These are phyloP conservation scores for Nymphalis c-album DNA, from an alignment of 2,888 invertebrate species.

Conservation along the genomic window DNA sequence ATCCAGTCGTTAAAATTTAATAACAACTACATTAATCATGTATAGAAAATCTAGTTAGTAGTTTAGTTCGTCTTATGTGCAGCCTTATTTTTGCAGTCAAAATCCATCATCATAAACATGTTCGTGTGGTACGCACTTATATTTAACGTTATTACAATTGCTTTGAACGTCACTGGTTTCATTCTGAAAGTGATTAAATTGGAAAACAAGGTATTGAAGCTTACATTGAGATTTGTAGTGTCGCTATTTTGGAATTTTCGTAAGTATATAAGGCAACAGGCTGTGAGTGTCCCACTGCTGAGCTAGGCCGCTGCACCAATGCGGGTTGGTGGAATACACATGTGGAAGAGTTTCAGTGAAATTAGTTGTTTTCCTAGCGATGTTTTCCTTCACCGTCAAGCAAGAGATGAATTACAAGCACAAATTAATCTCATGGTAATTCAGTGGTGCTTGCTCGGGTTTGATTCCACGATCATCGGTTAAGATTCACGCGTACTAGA, in stretches of 20 bases:
- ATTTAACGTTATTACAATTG: conserved; percentile 40
- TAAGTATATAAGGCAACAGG: conserved; percentile 37
- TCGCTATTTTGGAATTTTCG: conserved; percentile 44
- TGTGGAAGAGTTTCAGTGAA: not conserved
- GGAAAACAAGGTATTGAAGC: conserved; percentile 17
- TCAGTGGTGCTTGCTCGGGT: too few relatives aligned
- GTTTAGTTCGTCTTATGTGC: not conserved
- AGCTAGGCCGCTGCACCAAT: too few relatives aligned
- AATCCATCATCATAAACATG: conserved; percentile 39
- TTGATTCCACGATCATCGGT: too few relatives aligned
- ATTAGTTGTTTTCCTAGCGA: not conserved
- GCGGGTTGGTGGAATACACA: too few relatives aligned
- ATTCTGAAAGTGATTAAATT: conserved; percentile 5
- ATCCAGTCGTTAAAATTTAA: too few relatives aligned
- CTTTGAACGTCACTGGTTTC: conserved; percentile 10
- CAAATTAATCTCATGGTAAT: too few relatives aligned
- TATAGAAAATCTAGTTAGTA: too few relatives aligned
- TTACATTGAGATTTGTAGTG: conserved; percentile 25
- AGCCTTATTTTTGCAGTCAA: conserved; percentile 42
- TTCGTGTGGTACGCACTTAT: conserved; percentile 48
- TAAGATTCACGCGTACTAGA: too few relatives aligned
- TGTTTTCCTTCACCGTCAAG: too few relatives aligned
- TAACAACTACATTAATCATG: too few relatives aligned
- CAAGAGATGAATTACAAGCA: too few relatives aligned
- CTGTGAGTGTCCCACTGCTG: too few relatives aligned